Base-by-base conservation (phyloP, 2,797 vertebrate species). In the Meda fulgida region DNA sequence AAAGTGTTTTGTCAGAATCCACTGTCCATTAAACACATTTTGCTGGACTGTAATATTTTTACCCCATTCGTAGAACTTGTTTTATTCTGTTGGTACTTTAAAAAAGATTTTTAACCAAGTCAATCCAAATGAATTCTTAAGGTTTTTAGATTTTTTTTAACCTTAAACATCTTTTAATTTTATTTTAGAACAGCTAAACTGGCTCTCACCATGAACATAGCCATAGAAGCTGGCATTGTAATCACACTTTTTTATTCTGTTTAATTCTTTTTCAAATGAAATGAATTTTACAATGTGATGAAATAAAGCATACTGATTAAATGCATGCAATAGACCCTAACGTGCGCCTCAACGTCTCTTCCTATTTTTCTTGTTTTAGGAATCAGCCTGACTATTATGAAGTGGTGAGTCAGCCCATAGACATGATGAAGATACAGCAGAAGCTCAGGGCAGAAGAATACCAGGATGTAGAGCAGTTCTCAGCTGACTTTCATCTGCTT, bases 321-420 rank as follows among this genome's bases (percentile, higher is more conserved):
- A 46, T 53, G 5, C 3, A 36, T 55, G n/a, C 23, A 67, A 18
- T 40, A 18, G 38, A 21, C 46, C 4, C 86, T 23, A 67, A 72
- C 13, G 21, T n/a, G 78, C 0, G 18, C 34, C 23, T 79, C 1
- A 34, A 5, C 69, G 84, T 87, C 75, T 84, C 78, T 75, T 29
- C 8, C 16, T 75, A 5, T 40, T 29, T 80, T 51, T 67, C 29
- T n/a, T 80, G 7, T 90, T 84, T 43, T 82, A 99, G 98, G 93
- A 99, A 99, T 93, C 97, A 97, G 83, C 98, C 98, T 85, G 98
- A 99, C 93, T 99, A 99, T 92, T 99, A 99, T 88, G 97, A 99
- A 91, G 95, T 97, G 84, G 96, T 99, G 89, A 96, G 97, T 89
- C 97, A 99, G 91, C 98, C 98, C 53, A 99, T 99, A 81, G 98